A percentile compares a stretch with the other conserved stretches of the same genome.
phyloP scores from a whole-genome alignment of 2,888 invertebrate genomes.

The Epirrhoe tristata region DNA sequence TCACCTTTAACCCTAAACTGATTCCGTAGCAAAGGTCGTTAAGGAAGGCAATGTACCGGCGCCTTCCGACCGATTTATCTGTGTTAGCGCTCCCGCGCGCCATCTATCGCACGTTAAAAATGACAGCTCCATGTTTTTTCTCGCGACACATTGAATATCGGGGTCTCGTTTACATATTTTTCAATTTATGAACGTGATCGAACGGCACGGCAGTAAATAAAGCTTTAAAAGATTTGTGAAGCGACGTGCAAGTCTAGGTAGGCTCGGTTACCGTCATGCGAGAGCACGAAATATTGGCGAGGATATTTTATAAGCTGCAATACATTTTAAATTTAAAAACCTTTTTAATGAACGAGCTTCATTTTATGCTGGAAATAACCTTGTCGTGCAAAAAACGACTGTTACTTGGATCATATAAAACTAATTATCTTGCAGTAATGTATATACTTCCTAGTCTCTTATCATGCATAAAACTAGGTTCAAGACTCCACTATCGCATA shows the following conservation, averaged over 20 bases:
- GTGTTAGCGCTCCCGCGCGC: conserved; percentile 62
- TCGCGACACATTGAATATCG: conserved; percentile 72
- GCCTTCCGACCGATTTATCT: conserved; percentile 77
- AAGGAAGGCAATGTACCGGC: conserved; percentile 80
- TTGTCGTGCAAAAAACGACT: background rate
- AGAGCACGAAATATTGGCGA: conserved; percentile 26
- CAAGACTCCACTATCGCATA: background rate
- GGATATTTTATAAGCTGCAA: conserved; percentile 26
- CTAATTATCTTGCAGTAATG: no score
- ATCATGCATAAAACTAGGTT: background rate
- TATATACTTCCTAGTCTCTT: no score
- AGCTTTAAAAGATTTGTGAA: conserved; percentile 60
- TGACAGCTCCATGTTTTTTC: conserved; percentile 78
- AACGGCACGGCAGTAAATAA: conserved; percentile 64
- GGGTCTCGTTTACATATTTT: conserved; percentile 76
- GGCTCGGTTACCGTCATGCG: conserved; percentile 41
- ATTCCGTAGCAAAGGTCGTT: conserved; percentile 78
- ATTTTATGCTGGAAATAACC: conserved; percentile 4
- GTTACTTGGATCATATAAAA: no score
- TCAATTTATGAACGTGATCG: conserved; percentile 70
- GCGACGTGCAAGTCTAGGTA: conserved; percentile 43
- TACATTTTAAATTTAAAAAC: conserved; percentile 25
- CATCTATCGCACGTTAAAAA: conserved; percentile 77
- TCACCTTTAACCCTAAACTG: conserved; percentile 80
- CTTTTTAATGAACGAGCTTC: conserved; percentile 17